phyloP scores from a whole-genome alignment of 2,888 invertebrate genomes.

The Gryllus longicercus region DNA sequence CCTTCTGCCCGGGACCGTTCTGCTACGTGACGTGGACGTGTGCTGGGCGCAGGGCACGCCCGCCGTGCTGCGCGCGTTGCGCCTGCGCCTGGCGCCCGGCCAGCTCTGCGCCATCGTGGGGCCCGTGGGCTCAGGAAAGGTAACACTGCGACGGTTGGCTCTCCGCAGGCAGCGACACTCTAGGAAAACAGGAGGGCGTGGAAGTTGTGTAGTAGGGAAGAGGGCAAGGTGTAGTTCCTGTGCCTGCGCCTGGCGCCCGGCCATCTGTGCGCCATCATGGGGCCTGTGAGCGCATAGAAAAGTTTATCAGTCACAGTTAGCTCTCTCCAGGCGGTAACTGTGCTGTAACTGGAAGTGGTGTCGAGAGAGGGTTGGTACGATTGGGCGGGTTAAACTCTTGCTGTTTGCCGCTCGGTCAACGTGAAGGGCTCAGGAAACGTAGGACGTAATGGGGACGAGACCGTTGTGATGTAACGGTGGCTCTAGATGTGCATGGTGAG shows the following conservation, averaged over 20 bases:
- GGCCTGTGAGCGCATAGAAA: neutral
- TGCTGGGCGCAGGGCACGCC: neutral
- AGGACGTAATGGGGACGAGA: too few species aligned
- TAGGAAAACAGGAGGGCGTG: too few species aligned
- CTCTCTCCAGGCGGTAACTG: too few species aligned
- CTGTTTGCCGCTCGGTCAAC: too few species aligned
- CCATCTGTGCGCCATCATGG: neutral
- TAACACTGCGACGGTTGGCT: neutral
- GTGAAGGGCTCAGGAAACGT: neutral
- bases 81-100: neutral
- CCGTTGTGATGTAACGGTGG: too few species aligned
- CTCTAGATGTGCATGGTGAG: too few species aligned
- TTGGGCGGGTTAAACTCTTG: fast-evolving
- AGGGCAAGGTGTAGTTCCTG: too few species aligned
- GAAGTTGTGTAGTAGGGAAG: too few species aligned
- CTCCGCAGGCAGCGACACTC: too few species aligned
- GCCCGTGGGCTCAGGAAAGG: neutral
- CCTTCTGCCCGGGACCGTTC: neutral
- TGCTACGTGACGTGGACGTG: neutral
- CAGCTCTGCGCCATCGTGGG: neutral
- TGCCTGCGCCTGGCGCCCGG: neutral
- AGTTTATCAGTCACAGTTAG: too few species aligned
- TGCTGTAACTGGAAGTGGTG: too few species aligned
- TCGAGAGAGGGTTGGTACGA: too few species aligned
- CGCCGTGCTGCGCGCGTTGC: neutral